Evolutionary conservation across 2,888 invertebrate genomes (phyloP).

Genomic region (Pteria penguin): DNA sequence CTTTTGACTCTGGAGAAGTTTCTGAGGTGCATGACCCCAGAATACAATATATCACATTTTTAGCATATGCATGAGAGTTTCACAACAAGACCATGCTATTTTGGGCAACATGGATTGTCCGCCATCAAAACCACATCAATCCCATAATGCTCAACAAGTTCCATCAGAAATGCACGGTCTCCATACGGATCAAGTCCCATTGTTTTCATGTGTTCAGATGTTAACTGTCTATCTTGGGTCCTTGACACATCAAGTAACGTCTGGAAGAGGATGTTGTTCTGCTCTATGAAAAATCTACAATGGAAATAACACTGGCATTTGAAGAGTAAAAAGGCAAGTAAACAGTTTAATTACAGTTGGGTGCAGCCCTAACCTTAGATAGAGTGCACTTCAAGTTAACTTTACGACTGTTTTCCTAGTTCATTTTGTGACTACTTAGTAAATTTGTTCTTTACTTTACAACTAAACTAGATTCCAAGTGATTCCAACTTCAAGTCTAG

Average conservation of each 20-base stretch:
- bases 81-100: too few species aligned
- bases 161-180: conserved; percentile 79
- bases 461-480: too few species aligned
- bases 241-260: conserved; percentile 78
- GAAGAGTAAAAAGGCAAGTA: too few species aligned
- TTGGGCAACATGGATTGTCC: conserved; percentile 80
- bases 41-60: too few species aligned
- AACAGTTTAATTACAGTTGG: background rate
- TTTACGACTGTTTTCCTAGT: too few species aligned
- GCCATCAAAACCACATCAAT: conserved; percentile 80
- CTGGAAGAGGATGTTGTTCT: conserved; percentile 79
- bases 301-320: background rate
- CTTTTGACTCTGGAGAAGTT: too few species aligned
- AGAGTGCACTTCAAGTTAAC: too few species aligned
- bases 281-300: conserved; percentile 79
- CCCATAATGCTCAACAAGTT: conserved; percentile 80
- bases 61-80: too few species aligned
- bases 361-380: background rate
- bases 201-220: conserved; percentile 79
- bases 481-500: too few species aligned
- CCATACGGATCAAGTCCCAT: conserved; percentile 80
- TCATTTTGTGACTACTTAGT: too few species aligned
- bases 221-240: conserved; percentile 78
- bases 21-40: too few species aligned
- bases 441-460: too few species aligned